Evolutionary conservation across 2,113 vertebrate genomes (phyloP), one percentile per base, ranked within the genome.

Genomic region (Prinia subflava): DNA sequence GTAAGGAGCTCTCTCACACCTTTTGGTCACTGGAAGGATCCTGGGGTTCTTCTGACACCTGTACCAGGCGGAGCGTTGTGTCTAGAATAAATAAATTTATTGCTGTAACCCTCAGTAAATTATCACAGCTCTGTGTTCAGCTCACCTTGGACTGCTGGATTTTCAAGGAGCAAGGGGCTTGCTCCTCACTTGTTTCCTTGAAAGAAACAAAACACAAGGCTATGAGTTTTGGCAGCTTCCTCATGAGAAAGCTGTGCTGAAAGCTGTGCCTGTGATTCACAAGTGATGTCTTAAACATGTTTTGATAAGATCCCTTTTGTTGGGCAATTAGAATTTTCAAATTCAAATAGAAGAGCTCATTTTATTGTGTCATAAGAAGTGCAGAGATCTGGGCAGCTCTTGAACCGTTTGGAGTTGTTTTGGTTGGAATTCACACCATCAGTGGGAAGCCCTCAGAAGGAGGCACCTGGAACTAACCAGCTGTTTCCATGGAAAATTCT

Each of bases 1-100:
- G 99, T 99, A 96, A 96, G 98, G 97, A 56, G 53, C 83, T 88
- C 13, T 49, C 4, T 2, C 41, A 10, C 17, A 1, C 23, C 55
- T 81, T 30, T 10, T 49, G 83, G 47, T 37, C 31, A 0, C 15
- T 11, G 57, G 6, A 35, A 35, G n/a, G 31, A 4, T 88, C 10
- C 39, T 41, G 37, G 49, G 87, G 69, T 33, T 33, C 17, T 73
- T 55, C 73, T 96, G 53, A 13, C 52, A 24, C 6, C 75, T 30
- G 31, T 27, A 1, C 1, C 15, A 1, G 20, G 12, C 17, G 24
- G 28, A 19, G 7, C 3, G 59, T 41, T 46, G 27, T 19, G 24
- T 85, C 3, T 15, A 65, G n/a, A n/a, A 31, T 50, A 50, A 14
- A 39, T 13, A 9, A 24, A 56, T 67, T 33, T 31, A 21, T 22